A percentile compares a stretch with the other conserved stretches of the same genome.
These are phyloP conservation scores for Podarcis siculus DNA, from an alignment of 2,797 vertebrate species.

Conservation along the genomic window DNA sequence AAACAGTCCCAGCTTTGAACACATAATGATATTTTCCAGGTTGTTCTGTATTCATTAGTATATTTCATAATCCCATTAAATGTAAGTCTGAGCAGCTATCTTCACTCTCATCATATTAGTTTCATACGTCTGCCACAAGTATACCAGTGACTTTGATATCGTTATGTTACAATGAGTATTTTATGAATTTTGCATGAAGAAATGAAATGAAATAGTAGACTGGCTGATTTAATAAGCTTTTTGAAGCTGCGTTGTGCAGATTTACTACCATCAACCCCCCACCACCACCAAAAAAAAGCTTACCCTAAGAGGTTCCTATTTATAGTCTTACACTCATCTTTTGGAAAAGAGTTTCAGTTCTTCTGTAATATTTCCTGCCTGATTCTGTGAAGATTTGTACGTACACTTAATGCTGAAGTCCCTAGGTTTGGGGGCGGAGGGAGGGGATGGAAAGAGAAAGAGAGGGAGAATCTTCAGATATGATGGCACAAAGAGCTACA, in stretches of 20 bases:
- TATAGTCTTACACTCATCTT: not conserved
- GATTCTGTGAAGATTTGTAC: not conserved
- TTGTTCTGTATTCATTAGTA: slow-evolving; percentile 18
- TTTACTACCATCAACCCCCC: not conserved
- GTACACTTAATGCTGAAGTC: not conserved
- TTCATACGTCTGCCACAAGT: slow-evolving; percentile 1
- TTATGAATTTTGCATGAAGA: slow-evolving; percentile 31
- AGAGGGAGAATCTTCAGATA: not conserved
- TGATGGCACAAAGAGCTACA: not conserved
- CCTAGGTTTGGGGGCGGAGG: no score
- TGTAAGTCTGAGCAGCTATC: not conserved
- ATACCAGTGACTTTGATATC: not conserved
- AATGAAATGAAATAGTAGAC: slow-evolving; percentile 14
- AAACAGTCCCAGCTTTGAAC: slow-evolving; percentile 6
- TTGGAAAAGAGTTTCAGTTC: not conserved
- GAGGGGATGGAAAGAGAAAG: no score
- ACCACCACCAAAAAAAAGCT: not conserved
- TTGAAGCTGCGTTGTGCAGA: not conserved
- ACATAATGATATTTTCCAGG: slow-evolving; percentile 3
- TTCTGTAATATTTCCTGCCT: not conserved
- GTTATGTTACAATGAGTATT: slow-evolving; percentile 22
- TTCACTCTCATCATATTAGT: slow-evolving; percentile 36
- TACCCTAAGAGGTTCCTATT: not conserved
- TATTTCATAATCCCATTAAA: slow-evolving; percentile 34
- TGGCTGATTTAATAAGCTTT: slow-evolving; percentile 28